A percentile compares a stretch with the other conserved stretches of the same genome.
Evolutionary conservation across 1,140 invertebrate genomes (phyloP).

Genomic region (Platorchestia sp.): DNA sequence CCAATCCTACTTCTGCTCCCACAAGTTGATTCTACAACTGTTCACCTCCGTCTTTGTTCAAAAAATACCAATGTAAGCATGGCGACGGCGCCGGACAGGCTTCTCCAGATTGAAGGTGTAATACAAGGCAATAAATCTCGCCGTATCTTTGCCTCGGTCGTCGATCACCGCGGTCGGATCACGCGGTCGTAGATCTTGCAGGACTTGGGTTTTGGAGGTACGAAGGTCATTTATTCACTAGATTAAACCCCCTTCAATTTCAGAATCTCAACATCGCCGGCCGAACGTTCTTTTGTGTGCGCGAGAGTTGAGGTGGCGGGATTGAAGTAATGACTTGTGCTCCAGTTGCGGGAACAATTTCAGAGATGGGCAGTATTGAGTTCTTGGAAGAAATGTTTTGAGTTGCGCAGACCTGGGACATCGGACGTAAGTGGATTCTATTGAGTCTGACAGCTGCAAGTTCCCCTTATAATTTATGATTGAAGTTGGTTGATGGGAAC

Average conservation of each 20-base stretch:
- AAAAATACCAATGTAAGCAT: background rate
- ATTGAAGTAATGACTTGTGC: background rate
- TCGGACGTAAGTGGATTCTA: too few relatives aligned
- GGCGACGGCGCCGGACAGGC: background rate
- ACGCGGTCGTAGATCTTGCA: background rate
- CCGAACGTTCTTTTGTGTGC: background rate
- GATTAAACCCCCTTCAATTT: background rate
- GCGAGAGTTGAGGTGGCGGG: background rate
- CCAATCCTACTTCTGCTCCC: background rate
- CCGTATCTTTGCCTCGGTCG: background rate
- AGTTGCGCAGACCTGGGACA: too few relatives aligned
- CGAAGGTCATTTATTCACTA: background rate
- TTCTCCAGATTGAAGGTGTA: background rate
- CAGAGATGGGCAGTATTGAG: background rate
- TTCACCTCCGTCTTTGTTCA: background rate
- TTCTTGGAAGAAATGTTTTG: background rate
- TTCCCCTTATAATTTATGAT: too few relatives aligned
- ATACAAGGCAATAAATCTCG: background rate
- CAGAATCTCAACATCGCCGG: background rate
- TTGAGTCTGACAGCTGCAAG: too few relatives aligned
- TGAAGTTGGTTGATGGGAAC: too few relatives aligned
- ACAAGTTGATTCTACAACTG: too few relatives aligned
- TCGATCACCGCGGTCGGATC: background rate
- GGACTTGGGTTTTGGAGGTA: background rate
- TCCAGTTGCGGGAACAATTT: background rate